Conservation (phyloP, 2,888 invertebrate genomes). For the Imbricaverruca yamaguchii region DNA sequence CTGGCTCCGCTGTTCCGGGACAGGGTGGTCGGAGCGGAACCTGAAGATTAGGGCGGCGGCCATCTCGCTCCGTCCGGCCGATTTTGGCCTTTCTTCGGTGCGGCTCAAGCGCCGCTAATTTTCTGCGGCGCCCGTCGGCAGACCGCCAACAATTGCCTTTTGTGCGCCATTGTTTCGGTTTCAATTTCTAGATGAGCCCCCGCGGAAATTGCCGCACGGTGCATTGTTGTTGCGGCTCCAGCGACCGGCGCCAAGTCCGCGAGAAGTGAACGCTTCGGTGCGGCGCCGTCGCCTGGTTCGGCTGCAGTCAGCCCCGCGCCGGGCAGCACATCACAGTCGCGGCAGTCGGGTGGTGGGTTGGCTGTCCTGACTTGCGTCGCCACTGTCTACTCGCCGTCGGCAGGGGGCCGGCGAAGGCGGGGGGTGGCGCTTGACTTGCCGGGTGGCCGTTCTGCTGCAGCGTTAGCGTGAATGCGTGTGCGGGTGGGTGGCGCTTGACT, state of each 20-base stretch:
- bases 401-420: too few relatives aligned
- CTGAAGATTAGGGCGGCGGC: not conserved
- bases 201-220: not conserved
- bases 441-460: not conserved
- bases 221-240: not conserved
- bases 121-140: not conserved
- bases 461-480: not conserved
- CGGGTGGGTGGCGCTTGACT: too few relatives aligned
- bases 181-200: not conserved
- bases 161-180: not conserved
- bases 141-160: not conserved
- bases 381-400: too few relatives aligned
- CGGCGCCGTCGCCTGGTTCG: not conserved
- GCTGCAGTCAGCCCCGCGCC: not conserved
- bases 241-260: not conserved
- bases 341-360: not conserved
- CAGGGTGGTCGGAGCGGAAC: not conserved
- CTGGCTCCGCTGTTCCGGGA: not conserved
- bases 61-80: not conserved
- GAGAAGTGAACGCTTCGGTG: not conserved
- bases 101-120: not conserved
- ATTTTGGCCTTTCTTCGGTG: too few relatives aligned
- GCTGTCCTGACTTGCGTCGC: not conserved
- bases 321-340: not conserved
- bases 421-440: too few relatives aligned